Base-by-base conservation (phyloP, 2,797 vertebrate genomes). In the Psittacula echo region DNA sequence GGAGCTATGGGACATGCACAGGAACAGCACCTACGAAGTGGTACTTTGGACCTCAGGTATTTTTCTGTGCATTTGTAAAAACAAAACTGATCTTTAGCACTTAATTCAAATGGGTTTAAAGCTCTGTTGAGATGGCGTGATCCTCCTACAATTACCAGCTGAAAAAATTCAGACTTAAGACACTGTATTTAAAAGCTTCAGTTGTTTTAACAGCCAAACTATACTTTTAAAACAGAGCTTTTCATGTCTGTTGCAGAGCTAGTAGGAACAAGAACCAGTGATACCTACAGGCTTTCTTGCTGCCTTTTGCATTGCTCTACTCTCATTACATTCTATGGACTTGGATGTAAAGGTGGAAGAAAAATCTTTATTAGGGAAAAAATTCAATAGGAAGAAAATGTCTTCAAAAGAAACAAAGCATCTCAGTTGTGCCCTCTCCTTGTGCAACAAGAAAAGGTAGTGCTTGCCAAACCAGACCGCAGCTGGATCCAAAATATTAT, bases 11-110 rank as follows among this genome's bases (percentile, higher is more conserved):
- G 34, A 64, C 61, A 37, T 3, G 30, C 6, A 72, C 26, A 74
- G 56, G 77, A 79, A 6, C n/a, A 65, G 16, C 15, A 14, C 1
- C 34, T 9, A 58, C 7, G 10, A 61, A 93, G 22, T 9, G 10
- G 0, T 39, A 45, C 29, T 80, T 86, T n/a, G 14, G 32, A 66
- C 82, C 86, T 68, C 75, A 66, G 67, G 39, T 45, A 62, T n/a
- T 78, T 47, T 84, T 50, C 66, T 70, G 34, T 29, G 39, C 47
- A 42, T 73, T 92, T 54, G 64, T 68, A 76, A 87, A 89, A 87
- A 73, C 61, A 85, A 94, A 93, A 73, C 53, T 76, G 50, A 84
- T 79, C 81, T 81, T 84, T 54, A 78, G 30, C 62, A 82, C 58
- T 75, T 90, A 41, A 89, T 68, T 86, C 58, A 72, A 87, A 70